Conservation (phyloP, 2,797 vertebrate genomes). For the Botia kubotai region DNA sequence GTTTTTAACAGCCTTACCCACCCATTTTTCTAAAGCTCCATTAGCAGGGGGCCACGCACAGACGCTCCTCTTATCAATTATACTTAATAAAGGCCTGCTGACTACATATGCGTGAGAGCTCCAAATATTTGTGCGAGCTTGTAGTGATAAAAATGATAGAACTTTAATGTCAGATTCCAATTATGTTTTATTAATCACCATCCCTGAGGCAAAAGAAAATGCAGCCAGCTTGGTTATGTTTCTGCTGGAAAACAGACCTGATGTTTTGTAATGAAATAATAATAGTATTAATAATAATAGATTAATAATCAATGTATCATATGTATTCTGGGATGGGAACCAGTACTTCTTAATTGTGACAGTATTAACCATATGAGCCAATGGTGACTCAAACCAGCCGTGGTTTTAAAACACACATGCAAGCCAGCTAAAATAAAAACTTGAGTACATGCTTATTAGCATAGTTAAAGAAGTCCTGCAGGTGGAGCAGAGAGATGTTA, state of each 20-base stretch:
- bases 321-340: not conserved
- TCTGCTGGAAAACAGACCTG: not conserved
- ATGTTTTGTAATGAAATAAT: not conserved
- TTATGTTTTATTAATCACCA: not conserved
- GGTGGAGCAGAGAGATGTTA: not conserved
- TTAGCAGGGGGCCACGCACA: slow-evolving; percentile 1
- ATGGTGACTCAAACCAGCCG: not conserved
- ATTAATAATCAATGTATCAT: slow-evolving; percentile 1
- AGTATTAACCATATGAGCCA: not conserved
- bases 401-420: not conserved
- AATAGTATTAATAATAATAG: not conserved
- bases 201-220: not conserved
- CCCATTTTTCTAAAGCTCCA: slow-evolving; percentile 48
- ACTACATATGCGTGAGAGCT: slow-evolving; percentile 27
- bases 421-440: not conserved
- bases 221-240: not conserved
- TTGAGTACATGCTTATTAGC: not conserved
- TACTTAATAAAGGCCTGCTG: slow-evolving; percentile 25
- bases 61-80: slow-evolving; percentile 23
- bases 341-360: not conserved
- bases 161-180: not conserved
- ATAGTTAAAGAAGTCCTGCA: not conserved
- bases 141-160: not conserved
- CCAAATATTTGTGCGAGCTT: not conserved
- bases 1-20: slow-evolving; percentile 51